phyloP scores from a whole-genome alignment of 2,888 invertebrate species.

The Volucella inanis region DNA sequence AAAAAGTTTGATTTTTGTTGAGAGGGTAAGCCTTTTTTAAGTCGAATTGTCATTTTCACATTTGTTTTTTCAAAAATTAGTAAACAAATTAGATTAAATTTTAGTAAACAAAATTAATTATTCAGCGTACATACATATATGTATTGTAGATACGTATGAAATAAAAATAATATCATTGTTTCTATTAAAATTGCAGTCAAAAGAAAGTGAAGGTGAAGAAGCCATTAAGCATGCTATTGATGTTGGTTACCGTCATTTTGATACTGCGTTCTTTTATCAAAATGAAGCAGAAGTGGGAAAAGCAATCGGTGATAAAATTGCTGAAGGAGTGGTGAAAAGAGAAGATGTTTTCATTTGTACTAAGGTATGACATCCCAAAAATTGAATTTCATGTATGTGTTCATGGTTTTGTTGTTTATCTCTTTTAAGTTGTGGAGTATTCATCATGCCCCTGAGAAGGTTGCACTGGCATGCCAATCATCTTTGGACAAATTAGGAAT shows the following conservation, averaged over 20 bases:
- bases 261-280: conserved; percentile 86
- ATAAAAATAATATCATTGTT: too few species aligned
- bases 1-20: too few species aligned
- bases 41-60: too few species aligned
- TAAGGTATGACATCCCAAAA: conserved; percentile 77
- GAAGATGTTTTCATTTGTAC: conserved; percentile 88
- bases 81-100: too few species aligned
- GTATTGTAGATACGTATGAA: too few species aligned
- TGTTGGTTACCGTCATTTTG: conserved; percentile 89
- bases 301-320: conserved; percentile 86
- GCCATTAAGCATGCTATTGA: conserved; percentile 89
- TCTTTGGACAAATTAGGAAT: conserved; percentile 87
- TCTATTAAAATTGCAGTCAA: conserved; percentile 84
- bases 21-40: too few species aligned
- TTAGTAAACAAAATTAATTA: too few species aligned
- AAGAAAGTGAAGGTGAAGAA: conserved; percentile 85
- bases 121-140: too few species aligned
- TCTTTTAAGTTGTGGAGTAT: conserved; percentile 80
- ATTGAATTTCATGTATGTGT: not conserved
- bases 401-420: not conserved
- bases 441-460: conserved; percentile 79
- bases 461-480: conserved; percentile 84
- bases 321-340: conserved; percentile 86
- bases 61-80: too few species aligned
- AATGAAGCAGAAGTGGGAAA: conserved; percentile 88